A percentile compares a stretch with the other conserved stretches of the same genome.
These are phyloP conservation scores for Myiothlypis chrysogaster DNA, from an alignment of 2,797 vertebrate species.

Conservation along the genomic window DNA sequence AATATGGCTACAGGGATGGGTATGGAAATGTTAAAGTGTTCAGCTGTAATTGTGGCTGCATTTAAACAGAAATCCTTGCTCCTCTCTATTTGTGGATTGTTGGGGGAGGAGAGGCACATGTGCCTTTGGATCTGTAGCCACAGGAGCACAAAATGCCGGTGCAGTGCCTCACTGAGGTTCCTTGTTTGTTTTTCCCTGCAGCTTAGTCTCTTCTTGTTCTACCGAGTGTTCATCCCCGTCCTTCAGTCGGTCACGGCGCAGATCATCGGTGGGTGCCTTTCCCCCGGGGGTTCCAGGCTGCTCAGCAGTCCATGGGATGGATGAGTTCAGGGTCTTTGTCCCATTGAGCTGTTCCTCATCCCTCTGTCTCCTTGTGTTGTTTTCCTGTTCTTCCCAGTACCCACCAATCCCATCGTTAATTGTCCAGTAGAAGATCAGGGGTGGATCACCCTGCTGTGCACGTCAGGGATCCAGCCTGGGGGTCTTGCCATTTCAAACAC, in stretches of 20 bases:
- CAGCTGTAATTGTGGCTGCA: background rate
- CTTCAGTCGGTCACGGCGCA: constrained; percentile 92
- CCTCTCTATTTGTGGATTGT: accelerated
- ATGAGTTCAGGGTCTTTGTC: background rate
- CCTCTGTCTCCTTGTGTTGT: background rate
- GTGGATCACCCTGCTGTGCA: background rate
- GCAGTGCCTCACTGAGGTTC: background rate
- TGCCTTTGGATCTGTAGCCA: background rate
- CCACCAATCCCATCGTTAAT: too few relatives aligned
- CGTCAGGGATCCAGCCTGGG: accelerated
- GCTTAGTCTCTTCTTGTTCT: constrained; percentile 97
- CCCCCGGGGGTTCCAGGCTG: accelerated
- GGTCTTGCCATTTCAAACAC: background rate
- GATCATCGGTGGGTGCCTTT: constrained; percentile 87
- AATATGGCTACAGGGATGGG: background rate
- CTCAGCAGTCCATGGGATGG: background rate
- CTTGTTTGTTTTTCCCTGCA: constrained; percentile 55
- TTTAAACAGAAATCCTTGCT: background rate
- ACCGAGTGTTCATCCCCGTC: constrained; percentile 94
- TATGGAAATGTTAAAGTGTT: background rate
- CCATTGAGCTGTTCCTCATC: background rate
- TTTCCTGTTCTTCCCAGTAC: background rate
- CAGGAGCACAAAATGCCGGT: accelerated
- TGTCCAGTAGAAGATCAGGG: background rate
- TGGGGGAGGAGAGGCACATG: background rate